Evolutionary conservation across 2,888 invertebrate species (phyloP).

Genomic region (Xestia rhomboidea): DNA sequence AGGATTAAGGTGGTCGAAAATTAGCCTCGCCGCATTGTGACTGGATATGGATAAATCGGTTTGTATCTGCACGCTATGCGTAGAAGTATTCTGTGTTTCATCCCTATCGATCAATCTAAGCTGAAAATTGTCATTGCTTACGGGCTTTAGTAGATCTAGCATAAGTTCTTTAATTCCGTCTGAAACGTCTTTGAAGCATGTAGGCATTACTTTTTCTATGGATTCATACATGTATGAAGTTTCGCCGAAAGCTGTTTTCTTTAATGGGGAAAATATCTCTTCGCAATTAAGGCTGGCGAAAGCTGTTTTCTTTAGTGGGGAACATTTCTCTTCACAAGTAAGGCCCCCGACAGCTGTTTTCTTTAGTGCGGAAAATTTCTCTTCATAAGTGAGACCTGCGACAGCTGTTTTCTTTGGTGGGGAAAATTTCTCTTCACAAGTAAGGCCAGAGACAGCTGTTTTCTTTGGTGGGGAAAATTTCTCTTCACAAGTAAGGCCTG

Average conservation of each 20-base stretch:
- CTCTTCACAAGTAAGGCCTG: constrained; percentile 58
- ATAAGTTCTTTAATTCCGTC: constrained; percentile 83
- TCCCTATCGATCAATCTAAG: constrained; percentile 38
- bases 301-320: no score
- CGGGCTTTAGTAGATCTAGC: constrained; percentile 84
- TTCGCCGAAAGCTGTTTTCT: constrained; percentile 80
- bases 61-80: constrained; percentile 80
- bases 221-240: constrained; percentile 74
- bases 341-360: no score
- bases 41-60: constrained; percentile 81
- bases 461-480: constrained; percentile 77
- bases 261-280: constrained; percentile 71
- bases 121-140: constrained; percentile 72
- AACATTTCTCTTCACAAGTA: no score
- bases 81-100: constrained; percentile 64
- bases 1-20: constrained; percentile 83
- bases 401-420: constrained; percentile 80
- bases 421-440: constrained; percentile 63
- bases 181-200: constrained; percentile 77
- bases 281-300: constrained; percentile 58
- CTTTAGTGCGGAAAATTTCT: no score
- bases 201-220: constrained; percentile 81
- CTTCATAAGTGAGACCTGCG: no score
- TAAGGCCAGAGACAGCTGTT: constrained; percentile 66
- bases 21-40: constrained; percentile 71